A percentile compares a stretch with the other conserved stretches of the same genome.
Evolutionary conservation across 2,113 vertebrate species (phyloP).

Genomic region (Bufo gargarizans): DNA sequence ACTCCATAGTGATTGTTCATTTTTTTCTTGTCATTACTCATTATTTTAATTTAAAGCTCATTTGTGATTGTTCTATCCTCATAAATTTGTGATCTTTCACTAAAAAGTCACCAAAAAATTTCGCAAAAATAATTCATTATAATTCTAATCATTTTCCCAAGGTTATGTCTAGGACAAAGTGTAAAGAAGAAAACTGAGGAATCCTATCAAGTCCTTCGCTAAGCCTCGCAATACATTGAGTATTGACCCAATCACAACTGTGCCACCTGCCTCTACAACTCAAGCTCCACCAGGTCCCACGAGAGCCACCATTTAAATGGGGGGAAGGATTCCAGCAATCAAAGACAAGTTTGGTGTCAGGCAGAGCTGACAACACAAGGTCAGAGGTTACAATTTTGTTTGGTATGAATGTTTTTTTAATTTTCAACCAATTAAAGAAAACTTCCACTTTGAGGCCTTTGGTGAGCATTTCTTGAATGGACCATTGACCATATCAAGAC

Average conservation of each 20-base stretch:
- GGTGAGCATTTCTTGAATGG: constrained; percentile 62
- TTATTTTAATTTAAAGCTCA: no score
- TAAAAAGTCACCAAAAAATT: no score
- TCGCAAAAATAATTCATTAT: no score
- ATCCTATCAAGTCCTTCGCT: constrained; percentile 33
- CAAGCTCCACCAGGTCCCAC: constrained; percentile 57
- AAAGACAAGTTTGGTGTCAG: constrained; percentile 67
- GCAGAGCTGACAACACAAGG: constrained; percentile 63
- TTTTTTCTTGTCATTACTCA: no score
- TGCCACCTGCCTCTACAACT: constrained; percentile 53
- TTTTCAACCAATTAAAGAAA: constrained; percentile 75
- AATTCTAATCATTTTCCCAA: background rate
- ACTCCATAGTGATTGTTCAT: no score
- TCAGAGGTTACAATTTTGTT: constrained; percentile 71
- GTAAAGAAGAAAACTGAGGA: constrained; percentile 13
- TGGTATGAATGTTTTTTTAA: constrained; percentile 71
- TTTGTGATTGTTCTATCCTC: no score
- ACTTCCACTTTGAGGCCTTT: constrained; percentile 60
- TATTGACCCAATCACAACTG: background rate
- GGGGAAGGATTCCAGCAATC: constrained; percentile 63
- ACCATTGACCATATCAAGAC: constrained; percentile 70
- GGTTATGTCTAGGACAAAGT: background rate
- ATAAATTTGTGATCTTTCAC: no score
- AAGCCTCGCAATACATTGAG: background rate
- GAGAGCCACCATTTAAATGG: constrained; percentile 64